These are phyloP conservation scores for Cydia fagiglandana DNA, from an alignment of 1,140 invertebrate genomes.

Conservation along the genomic window DNA sequence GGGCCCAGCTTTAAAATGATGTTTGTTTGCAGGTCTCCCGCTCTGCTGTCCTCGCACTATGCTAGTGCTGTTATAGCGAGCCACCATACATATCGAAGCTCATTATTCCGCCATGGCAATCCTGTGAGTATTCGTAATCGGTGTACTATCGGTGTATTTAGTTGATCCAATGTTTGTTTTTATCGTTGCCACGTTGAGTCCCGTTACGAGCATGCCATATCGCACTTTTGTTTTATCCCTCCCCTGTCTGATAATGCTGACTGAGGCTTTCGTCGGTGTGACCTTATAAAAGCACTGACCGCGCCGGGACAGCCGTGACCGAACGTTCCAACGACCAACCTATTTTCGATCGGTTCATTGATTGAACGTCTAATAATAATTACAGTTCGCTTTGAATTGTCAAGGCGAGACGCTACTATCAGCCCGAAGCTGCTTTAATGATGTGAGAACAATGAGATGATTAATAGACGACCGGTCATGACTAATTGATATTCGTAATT, in stretches of 20 bases:
- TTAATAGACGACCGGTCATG: slow-evolving; percentile 18
- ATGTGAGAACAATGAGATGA: slow-evolving; percentile 15
- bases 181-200: slow-evolving; percentile 76
- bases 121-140: slow-evolving; percentile 65
- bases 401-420: slow-evolving; percentile 18
- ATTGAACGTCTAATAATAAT: slow-evolving; percentile 31
- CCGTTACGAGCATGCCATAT: slow-evolving; percentile 77
- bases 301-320: slow-evolving; percentile 69
- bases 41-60: slow-evolving; percentile 63
- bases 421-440: slow-evolving; percentile 17
- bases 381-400: slow-evolving; percentile 9
- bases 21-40: slow-evolving; percentile 71
- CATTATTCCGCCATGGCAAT: slow-evolving; percentile 64
- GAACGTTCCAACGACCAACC: slow-evolving; percentile 70
- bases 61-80: slow-evolving; percentile 69
- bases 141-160: slow-evolving; percentile 64
- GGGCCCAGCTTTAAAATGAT: slow-evolving; percentile 48
- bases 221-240: slow-evolving; percentile 64
- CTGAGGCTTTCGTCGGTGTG: slow-evolving; percentile 79
- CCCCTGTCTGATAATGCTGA: slow-evolving; percentile 74
- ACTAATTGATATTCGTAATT: background rate
- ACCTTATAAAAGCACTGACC: slow-evolving; percentile 72
- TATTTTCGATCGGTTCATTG: slow-evolving; percentile 61
- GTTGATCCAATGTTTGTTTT: slow-evolving; percentile 63
- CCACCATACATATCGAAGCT: slow-evolving; percentile 59